Conservation (phyloP, 2,113 vertebrate species). For the Struthio camelus region DNA sequence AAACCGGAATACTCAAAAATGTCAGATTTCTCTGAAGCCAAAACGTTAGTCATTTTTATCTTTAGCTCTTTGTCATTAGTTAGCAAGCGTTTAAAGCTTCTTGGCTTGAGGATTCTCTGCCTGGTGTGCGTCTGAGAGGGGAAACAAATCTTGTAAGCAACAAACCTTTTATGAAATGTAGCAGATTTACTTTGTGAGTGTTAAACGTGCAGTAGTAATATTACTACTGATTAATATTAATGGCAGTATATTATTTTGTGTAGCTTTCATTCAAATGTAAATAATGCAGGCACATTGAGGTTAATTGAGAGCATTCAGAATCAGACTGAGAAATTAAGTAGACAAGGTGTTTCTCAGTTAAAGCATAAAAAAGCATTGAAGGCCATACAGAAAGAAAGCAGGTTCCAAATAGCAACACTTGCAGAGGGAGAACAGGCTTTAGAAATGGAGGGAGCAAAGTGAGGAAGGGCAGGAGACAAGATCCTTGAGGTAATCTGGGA, state of each 20-base stretch:
- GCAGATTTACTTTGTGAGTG: not conserved
- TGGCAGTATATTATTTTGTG: not conserved
- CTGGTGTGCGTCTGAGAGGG: not conserved
- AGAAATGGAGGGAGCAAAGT: not conserved
- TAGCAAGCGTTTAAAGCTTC: not conserved
- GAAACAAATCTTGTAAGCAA: not conserved
- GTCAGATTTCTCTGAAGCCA: not conserved
- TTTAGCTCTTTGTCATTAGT: not conserved
- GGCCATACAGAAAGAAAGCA: not conserved
- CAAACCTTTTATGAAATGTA: not conserved
- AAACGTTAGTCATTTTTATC: not conserved
- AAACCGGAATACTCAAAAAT: not conserved
- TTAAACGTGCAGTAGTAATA: not conserved
- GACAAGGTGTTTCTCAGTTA: not conserved
- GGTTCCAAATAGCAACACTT: not conserved
- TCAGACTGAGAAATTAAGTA: not conserved
- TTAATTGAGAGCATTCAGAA: not conserved
- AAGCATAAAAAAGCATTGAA: not conserved
- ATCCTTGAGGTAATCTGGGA: not conserved
- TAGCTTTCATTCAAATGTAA: not conserved
- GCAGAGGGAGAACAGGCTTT: not conserved
- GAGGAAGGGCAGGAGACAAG: not conserved
- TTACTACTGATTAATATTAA: not conserved
- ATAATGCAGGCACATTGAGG: fast-evolving
- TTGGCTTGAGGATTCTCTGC: not conserved